Evolutionary conservation across 1,140 invertebrate species (phyloP), one percentile per base, ranked within the genome.

Genomic region (Cotesia chilonis): DNA sequence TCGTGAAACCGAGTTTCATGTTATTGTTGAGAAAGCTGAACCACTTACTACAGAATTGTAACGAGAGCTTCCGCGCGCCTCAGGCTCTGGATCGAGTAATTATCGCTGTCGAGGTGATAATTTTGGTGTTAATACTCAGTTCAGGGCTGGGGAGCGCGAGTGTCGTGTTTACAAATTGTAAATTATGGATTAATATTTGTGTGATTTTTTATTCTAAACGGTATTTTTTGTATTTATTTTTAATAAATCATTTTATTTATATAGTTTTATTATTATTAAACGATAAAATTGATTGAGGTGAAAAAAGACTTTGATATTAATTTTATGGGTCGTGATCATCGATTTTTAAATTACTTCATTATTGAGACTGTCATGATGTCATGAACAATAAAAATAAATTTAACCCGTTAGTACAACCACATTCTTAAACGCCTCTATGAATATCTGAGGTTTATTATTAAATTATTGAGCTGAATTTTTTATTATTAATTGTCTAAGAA

Each of bases 1-100:
- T 83, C 89, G 91, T 78, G 93, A 95, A 84, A 95, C 93, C 3
- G 94, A 95, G 83, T 90, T 95, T 78, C 92, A 94, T 83, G 92
- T 94, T 75, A 91, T 94, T 80, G 92, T 94, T 64, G 94, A 95
- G 87, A 91, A 91, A 79, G 92, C 93, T 7, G 92, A 94, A 81
- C 90, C 94, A 28, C 86, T 95, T 37, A 94, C 92, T 28, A 94
- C 93, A 63, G 91, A 94, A 83, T 90, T 94, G 84, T 94, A 88
- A 90, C 85, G 79, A 81, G 81, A 84, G 69, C 70, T 77, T 54
- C 73, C 80, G 73, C 78, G 79, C 69, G 75, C 78, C 74, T 76
- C 79, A 76, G 79, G 78, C 66, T 82, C 83, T 57, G 76, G 75
- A 64, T 67, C 68, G 76, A 79, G 59, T 67, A 64, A 74, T 70